Evolutionary conservation across 2,888 invertebrate genomes (phyloP), one percentile per base, ranked within the genome.

Genomic region (Athrips mouffetella): DNA sequence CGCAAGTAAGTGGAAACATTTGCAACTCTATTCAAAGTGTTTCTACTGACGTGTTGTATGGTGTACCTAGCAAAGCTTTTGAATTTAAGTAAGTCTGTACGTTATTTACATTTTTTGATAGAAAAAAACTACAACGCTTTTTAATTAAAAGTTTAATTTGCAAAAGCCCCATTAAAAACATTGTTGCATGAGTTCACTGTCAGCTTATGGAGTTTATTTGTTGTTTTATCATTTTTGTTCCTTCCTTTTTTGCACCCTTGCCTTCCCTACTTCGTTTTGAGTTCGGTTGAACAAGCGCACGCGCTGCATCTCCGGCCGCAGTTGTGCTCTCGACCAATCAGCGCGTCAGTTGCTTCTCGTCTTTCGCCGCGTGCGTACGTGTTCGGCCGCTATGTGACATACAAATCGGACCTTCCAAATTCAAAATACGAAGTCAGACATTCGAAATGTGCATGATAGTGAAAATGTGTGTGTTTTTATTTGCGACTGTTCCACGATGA

Each of bases 401-500:
- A 65, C 67, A 58, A 50, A 55, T 47, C 47, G 50, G 65, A 58
- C 58, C 63, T 64, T 65, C 62, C 64, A 65, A 69, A 59, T 61
- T 58, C 57, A 55, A 54, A 62, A 62, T 60, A 65, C 55, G 58
- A 63, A 62, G 63, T 55, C 68, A 70, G 67, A 67, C 55, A 52
- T 61, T 72, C 60, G 62, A 72, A 62, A 72, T 72, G 80, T 82
- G 76, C 70, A 73, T 76, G 73, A 70, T 66, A 64, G 80, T 83
- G 81, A 70, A 73, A 75, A 81, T 82, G 81, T 82, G 76, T 67
- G 61, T 66, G 65, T 70, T 71, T 72, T 67, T 57, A 65, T 53
- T 60, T 57, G 57, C 61, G 62, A 70, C 62, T 67, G 56, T 70
- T 46, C 51, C 56, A 65, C 71, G 68, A 67, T 76, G 54, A 79